Percentiles rank a stretch among this genome's conserved stretches.
These are phyloP conservation scores for Spilosoma lubricipeda DNA, from an alignment of 2,888 invertebrate species.

Conservation along the genomic window DNA sequence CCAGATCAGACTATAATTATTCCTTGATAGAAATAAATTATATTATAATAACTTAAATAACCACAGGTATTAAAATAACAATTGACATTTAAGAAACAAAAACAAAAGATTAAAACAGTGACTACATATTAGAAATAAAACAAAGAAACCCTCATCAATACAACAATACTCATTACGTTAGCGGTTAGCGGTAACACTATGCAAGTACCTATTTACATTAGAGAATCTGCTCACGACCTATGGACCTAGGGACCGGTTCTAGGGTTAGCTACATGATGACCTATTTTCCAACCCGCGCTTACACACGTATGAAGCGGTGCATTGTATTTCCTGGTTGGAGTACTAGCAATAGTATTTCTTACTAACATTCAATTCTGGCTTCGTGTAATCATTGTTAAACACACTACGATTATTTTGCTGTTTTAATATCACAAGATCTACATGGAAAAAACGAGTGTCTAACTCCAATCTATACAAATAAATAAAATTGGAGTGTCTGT, in stretches of 20 bases:
- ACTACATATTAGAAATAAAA: not conserved
- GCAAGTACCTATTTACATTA: conserved; percentile 1
- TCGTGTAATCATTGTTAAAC: not conserved
- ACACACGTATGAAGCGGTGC: conserved; percentile 19
- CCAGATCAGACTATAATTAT: not conserved
- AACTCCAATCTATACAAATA: too few species aligned
- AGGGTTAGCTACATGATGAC: conserved; percentile 11
- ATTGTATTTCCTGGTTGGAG: conserved; percentile 21
- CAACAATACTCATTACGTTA: not conserved
- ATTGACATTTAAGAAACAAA: not conserved
- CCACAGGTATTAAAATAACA: not conserved
- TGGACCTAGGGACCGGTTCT: conserved; percentile 14
- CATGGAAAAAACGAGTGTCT: not conserved
- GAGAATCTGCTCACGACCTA: conserved; percentile 3
- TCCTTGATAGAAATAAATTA: not conserved
- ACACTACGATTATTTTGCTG: not conserved
- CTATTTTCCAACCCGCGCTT: conserved; percentile 20
- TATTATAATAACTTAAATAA: not conserved
- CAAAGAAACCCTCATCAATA: not conserved
- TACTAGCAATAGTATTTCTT: conserved; percentile 20
- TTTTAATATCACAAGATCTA: not conserved
- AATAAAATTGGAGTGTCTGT: too few species aligned
- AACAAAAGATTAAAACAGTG: too few species aligned
- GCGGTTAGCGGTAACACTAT: not conserved
- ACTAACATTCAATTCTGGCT: conserved; percentile 1